Evolutionary conservation across 1,140 invertebrate genomes (phyloP), one percentile per base, ranked within the genome.

Genomic region (Drosophila biarmipes): DNA sequence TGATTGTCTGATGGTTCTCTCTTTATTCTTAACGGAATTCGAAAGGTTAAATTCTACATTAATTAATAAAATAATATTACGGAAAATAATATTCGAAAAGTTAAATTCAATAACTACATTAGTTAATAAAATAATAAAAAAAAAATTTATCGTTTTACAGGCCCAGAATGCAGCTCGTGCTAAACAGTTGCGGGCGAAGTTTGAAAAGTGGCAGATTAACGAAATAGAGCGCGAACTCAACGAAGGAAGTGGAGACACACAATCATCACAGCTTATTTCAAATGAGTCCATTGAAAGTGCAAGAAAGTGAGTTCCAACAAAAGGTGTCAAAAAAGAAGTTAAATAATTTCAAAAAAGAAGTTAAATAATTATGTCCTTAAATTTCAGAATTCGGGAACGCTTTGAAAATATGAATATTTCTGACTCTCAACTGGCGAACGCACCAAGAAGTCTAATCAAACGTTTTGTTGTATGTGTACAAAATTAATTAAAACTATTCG

Each of bases 121-220:
- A n/a, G n/a, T n/a, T n/a, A n/a, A n/a, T n/a, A n/a, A n/a, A n/a
- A n/a, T n/a, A n/a, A n/a, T n/a, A n/a, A n/a, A 24, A 24, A 24
- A 2, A 24, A 2, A 0, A 24, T 24, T 24, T 2, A 1, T 24
- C 0, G n/a, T n/a, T n/a, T n/a, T n/a, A n/a, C 15, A 96, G 94
- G 95, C 96, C n/a, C 94, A 96, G 87, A 95, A 95, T 66, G 94
- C 96, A 12, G 96, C 96, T 17, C 94, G 96, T 68, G 98, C 98
- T 21, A 98, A 96, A 90, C 96, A 96, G 76, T 93, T 99, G 75
- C 94, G 96, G 68, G 96, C 95, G 38, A 97, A 97, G 92, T 99
- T 99, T 93, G 98, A 99, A 92, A 95, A 96, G 78, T 98, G 98
- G 97, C 95, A 97, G 78, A 94, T 94, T 42, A 94, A 94, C 15